Base-by-base conservation (phyloP, 1,140 invertebrate species). In the Cydia amplana region DNA sequence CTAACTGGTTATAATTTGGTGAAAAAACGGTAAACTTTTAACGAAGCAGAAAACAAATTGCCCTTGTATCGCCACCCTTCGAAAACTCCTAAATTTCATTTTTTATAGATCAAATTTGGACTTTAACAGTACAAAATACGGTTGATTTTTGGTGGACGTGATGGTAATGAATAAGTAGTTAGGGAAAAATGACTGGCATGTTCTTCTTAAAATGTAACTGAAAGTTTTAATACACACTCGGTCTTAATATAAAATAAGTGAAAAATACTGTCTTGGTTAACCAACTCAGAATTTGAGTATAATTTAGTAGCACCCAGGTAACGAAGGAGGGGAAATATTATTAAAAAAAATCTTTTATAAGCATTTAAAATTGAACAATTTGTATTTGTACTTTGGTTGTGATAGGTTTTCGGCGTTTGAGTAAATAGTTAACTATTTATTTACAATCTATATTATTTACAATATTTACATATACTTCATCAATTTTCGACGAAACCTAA, bases 21-120 rank as follows among this genome's bases (percentile, higher is more conserved):
- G 64, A 16, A 65, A 65, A 65, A 65, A 65, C 4, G 28, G 4
- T 18, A 36, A 65, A 65, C 25, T 65, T 65, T 65, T 65, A 65
- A 65, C 28, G 64, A 65, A 65, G 64, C 28, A 6, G 10, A 65
- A 65, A 65, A 65, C 7, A n/a, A 65, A 65, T 65, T 65, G 23
- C 64, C 4, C 16, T 23, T 10, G 20, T 23, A 60, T 60, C 10
- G 16, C 5, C 16, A 23, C 55, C 2, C 20, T 12, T 23, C 6
- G 0, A 60, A 60, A 60, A 60, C 18, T 60, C 55, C 9, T 23
- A 60, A 18, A n/a, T 55, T 6, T n/a, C 0, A 60, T 12, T 60
- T 60, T 60, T 23, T 1, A 20, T 3, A 10, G 0, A n/a, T 32
- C 0, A 65, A 65, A 6, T 65, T 65, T 32, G 4, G n/a, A n/a